Percentiles rank a stretch among this genome's conserved stretches.
Evolutionary conservation across 2,113 vertebrate genomes (phyloP).

Genomic region (Thunnus thynnus): DNA sequence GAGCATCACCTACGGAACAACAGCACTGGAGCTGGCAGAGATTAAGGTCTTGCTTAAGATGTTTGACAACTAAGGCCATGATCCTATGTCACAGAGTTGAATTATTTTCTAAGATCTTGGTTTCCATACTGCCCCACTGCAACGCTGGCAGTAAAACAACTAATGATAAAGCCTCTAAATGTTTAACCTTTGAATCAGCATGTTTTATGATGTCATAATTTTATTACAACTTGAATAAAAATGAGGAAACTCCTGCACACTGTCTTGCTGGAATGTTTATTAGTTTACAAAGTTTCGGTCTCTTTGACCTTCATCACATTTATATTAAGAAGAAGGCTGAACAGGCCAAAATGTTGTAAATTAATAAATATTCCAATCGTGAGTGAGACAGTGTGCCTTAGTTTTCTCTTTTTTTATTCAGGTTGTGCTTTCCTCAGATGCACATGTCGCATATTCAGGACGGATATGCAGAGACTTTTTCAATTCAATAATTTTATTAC

Average conservation of each 20-base stretch:
- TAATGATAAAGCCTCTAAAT: background rate
- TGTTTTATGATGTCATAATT: background rate
- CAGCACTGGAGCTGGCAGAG: background rate
- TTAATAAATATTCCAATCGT: too few relatives aligned
- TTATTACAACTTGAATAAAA: too few relatives aligned
- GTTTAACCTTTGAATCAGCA: background rate
- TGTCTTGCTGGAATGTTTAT: too few relatives aligned
- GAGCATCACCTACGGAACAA: background rate
- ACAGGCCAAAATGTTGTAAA: too few relatives aligned
- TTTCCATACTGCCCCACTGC: background rate
- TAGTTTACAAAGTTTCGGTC: too few relatives aligned
- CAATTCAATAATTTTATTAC: slow-evolving; percentile 1
- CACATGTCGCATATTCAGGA: background rate
- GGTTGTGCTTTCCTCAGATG: background rate
- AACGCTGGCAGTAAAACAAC: background rate
- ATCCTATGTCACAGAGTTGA: background rate
- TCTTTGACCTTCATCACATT: too few relatives aligned
- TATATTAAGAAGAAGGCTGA: too few relatives aligned
- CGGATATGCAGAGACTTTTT: background rate
- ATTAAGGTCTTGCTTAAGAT: background rate
- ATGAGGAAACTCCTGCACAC: too few relatives aligned
- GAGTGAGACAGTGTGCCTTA: too few relatives aligned
- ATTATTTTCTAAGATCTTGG: background rate
- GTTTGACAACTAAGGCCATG: background rate
- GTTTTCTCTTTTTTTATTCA: too few relatives aligned